Evolutionary conservation across 2,888 invertebrate genomes (phyloP), one percentile per base, ranked within the genome.

Genomic region (Trichopoda pennipes): DNA sequence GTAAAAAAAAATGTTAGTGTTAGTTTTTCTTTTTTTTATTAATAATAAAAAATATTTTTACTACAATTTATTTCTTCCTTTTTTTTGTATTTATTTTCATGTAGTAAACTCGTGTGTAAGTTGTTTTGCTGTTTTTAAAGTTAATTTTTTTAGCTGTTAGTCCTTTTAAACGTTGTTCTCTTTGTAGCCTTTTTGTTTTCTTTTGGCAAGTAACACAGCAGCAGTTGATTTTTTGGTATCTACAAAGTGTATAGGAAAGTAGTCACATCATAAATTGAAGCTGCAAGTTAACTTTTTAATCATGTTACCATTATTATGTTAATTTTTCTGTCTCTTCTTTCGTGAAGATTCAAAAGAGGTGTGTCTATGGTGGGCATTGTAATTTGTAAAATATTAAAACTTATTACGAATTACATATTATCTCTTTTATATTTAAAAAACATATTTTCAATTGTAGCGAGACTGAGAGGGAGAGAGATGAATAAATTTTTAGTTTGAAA

Each of bases 221-320:
- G 44, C 7, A 14, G 23, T 14, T 28, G 28, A 28, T 28, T 28
- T 28, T n/a, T 38, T n/a, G 19, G n/a, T n/a, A n/a, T n/a, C n/a
- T 9, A 28, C 21, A 2, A 3, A n/a, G 6, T 53, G 47, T 16
- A 35, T 23, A 38, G 14, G 19, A n/a, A n/a, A 4, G 8, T 21
- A 7, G 0, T 9, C n/a, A 19, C 6, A 8, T 42, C 38, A 23
- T 70, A 38, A 49, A 35, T 38, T 35, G 17, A 49, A 53, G 19
- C 21, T 61, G n/a, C 49, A 56, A 32, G 21, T 49, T 47, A 75
- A 75, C 75, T 79, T 75, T 66, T 51, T 82, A 82, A 79, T 75
- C 78, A 82, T 68, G 70, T 79, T 74, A 79, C 61, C 75, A 79
- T 79, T 82, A 79, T 75, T 79, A 75, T 78, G 75, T 74, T 79